Base-by-base conservation (phyloP, 1,140 invertebrate genomes). In the Nebria ingens region DNA sequence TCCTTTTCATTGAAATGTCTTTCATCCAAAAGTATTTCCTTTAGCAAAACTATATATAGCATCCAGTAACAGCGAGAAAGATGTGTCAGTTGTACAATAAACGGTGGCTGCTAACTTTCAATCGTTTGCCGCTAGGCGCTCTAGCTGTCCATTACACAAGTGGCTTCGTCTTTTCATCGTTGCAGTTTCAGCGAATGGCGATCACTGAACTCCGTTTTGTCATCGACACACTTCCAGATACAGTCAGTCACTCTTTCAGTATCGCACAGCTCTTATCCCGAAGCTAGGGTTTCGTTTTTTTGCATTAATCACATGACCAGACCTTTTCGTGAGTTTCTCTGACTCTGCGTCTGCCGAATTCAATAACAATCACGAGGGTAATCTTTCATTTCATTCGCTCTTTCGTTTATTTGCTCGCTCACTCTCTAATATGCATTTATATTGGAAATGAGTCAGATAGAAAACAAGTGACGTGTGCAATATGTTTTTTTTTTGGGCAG, bases 21-120 rank as follows among this genome's bases (percentile, higher is more conserved):
- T 29, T 51, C 2, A 52, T 25, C 19, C 52, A 9, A 11, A 58
- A 58, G 45, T 55, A 29, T 51, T 51, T 42, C 21, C 19, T 11
- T 29, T 6, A 56, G 21, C 45, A n/a, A n/a, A n/a, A n/a, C n/a
- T n/a, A n/a, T n/a, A n/a, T n/a, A n/a, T n/a, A n/a, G n/a, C n/a
- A n/a, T n/a, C n/a, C n/a, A n/a, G n/a, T n/a, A n/a, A n/a, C n/a
- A n/a, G n/a, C n/a, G n/a, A n/a, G n/a, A n/a, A n/a, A n/a, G n/a
- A n/a, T n/a, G n/a, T n/a, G 40, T 45, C 40, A 45, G 17, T 45
- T 45, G 40, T 45, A 12, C 40, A 45, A 45, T 45, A 45, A 45
- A 17, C 9, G n/a, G n/a, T n/a, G n/a, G n/a, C n/a, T n/a, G 17
- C 40, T 17, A 45, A 45, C 40, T 45, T 45, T 45, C 40, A 45